These are phyloP conservation scores for Antennarius striatus DNA, from an alignment of 2,113 vertebrate species.

Conservation along the genomic window DNA sequence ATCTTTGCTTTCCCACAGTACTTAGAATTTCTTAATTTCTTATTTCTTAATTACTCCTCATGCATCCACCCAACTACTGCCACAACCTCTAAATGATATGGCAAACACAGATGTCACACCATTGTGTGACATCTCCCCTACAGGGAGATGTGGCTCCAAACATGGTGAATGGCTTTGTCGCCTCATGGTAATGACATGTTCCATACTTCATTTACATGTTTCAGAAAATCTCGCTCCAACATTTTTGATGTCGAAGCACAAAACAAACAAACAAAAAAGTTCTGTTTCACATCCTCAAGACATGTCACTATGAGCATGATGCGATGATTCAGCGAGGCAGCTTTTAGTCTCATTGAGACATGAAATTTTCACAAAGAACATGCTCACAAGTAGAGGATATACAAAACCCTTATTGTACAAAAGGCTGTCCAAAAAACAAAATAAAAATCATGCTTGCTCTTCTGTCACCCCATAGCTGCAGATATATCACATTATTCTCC, in stretches of 20 bases:
- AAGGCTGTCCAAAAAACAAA: slow-evolving; percentile 14
- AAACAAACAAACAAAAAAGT: slow-evolving; percentile 3
- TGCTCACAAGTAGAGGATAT: slow-evolving; percentile 5
- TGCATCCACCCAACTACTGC: background rate
- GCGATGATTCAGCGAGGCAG: background rate
- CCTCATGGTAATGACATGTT: slow-evolving; percentile 25
- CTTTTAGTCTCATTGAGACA: background rate
- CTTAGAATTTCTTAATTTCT: slow-evolving; percentile 19
- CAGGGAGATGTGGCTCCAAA: slow-evolving; percentile 11
- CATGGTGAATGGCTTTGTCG: slow-evolving; percentile 43
- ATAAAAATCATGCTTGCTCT: slow-evolving; percentile 11
- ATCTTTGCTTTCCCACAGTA: background rate
- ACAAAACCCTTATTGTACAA: background rate
- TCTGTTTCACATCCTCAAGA: background rate
- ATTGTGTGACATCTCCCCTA: too few relatives aligned
- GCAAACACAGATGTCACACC: slow-evolving; percentile 26
- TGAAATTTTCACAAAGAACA: slow-evolving; percentile 5
- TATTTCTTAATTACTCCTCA: slow-evolving; percentile 10
- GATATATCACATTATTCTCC: slow-evolving; percentile 4
- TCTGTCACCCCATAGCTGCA: slow-evolving; percentile 16
- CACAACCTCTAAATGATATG: slow-evolving; percentile 42
- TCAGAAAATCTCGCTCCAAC: slow-evolving; percentile 2
- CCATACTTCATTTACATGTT: slow-evolving; percentile 39
- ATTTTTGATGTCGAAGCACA: slow-evolving; percentile 11
- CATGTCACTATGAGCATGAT: background rate